phyloP scores from a whole-genome alignment of 2,888 invertebrate genomes.

The Graphium colonna region DNA sequence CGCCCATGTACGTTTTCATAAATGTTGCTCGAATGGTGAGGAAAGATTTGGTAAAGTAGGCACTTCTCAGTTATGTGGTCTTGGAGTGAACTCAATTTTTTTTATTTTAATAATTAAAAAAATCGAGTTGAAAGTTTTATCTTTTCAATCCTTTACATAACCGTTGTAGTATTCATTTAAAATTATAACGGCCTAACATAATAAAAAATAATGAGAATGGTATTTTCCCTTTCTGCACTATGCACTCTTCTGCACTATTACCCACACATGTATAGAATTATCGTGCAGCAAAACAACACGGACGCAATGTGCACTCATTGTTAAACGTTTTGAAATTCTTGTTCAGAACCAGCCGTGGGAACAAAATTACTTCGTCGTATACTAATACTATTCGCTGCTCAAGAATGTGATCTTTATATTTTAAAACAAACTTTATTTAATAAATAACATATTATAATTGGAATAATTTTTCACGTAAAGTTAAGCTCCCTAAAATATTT shows the following conservation, averaged over 20 bases:
- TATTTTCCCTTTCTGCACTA: conserved; percentile 27
- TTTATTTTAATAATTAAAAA: no score
- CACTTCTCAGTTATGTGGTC: no score
- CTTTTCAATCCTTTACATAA: no score
- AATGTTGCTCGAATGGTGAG: no score
- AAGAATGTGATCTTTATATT: conserved; percentile 5
- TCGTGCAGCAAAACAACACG: conserved; percentile 35
- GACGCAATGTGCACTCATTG: conserved; percentile 61
- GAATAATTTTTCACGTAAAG: neutral
- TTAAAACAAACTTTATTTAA: neutral
- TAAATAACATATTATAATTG: neutral
- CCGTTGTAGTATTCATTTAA: no score
- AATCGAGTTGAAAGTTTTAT: no score
- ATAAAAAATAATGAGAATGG: no score
- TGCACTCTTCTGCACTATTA: conserved; percentile 27
- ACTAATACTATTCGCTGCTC: conserved; percentile 19
- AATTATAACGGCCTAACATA: no score
- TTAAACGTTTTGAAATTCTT: conserved; percentile 69
- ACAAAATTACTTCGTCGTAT: conserved; percentile 43
- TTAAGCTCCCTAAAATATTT: neutral
- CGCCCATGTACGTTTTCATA: no score
- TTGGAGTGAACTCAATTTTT: no score
- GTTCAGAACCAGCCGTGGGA: conserved; percentile 67
- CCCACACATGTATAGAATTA: conserved; percentile 33
- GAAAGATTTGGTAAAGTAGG: no score